Conservation (phyloP, 2,888 invertebrate species). For the Lapara coniferarum region DNA sequence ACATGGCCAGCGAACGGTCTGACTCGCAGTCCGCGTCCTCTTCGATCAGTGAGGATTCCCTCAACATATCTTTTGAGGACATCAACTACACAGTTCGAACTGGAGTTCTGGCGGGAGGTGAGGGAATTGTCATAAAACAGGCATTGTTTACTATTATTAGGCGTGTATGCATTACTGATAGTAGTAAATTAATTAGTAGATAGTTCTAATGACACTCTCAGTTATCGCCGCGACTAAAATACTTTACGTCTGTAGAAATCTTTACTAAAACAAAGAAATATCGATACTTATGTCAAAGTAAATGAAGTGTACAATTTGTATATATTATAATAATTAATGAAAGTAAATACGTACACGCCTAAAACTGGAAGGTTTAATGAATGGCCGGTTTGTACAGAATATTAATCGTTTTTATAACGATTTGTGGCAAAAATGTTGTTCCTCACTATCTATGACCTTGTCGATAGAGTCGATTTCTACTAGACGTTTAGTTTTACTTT, state of each 20-base stretch:
- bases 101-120: conserved; percentile 83
- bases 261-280: conserved; percentile 9
- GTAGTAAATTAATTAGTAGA: conserved; percentile 22
- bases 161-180: conserved; percentile 24
- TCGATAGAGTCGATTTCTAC: neutral
- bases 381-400: neutral
- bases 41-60: conserved; percentile 71
- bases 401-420: neutral
- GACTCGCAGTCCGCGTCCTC: conserved; percentile 73
- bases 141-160: conserved; percentile 27
- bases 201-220: conserved; percentile 6
- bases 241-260: neutral
- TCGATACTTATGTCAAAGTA: neutral
- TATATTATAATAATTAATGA: neutral
- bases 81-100: conserved; percentile 86
- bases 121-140: conserved; percentile 31
- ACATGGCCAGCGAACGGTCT: conserved; percentile 70
- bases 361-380: neutral
- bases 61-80: conserved; percentile 87
- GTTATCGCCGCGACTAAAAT: neutral
- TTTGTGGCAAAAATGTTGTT: conserved; percentile 10
- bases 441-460: conserved; percentile 21
- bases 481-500: neutral
- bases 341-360: neutral
- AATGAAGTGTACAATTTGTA: neutral